phyloP scores from a whole-genome alignment of 2,113 vertebrate genomes.

The Thalassarche chlororhynchos region DNA sequence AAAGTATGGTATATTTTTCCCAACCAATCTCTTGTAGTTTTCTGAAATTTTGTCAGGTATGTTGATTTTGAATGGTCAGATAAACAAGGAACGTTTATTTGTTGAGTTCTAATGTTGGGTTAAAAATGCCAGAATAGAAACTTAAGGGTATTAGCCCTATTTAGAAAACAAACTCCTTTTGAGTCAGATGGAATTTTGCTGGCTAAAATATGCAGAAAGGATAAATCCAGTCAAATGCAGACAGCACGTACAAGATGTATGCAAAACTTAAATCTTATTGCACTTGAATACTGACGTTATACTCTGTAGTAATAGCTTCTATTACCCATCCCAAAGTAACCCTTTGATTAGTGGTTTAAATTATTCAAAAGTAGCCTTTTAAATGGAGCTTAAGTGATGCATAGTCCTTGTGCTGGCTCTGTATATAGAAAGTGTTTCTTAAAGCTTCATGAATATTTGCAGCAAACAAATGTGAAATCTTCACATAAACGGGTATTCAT shows the following conservation, averaged over 20 bases:
- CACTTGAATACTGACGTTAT: background rate
- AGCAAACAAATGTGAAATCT: conserved; percentile 37
- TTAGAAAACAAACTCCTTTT: background rate
- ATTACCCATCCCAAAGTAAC: conserved; percentile 38
- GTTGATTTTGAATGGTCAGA: conserved; percentile 22
- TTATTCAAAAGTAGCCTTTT: conserved; percentile 52
- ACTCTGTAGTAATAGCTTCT: conserved; percentile 1
- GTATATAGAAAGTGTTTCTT: background rate
- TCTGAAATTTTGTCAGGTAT: background rate
- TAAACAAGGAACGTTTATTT: background rate
- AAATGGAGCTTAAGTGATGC: conserved; percentile 28
- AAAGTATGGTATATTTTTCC: background rate
- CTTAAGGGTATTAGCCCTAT: background rate
- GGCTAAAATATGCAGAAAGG: background rate
- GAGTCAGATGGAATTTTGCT: background rate
- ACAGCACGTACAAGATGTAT: background rate
- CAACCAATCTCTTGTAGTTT: background rate
- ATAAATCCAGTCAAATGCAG: background rate
- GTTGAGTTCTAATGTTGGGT: background rate
- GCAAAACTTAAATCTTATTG: conserved; percentile 30
- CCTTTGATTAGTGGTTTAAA: conserved; percentile 46
- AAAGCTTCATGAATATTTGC: conserved; percentile 37
- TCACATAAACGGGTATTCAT: background rate
- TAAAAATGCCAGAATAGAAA: background rate
- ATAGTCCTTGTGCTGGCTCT: background rate